Evolutionary conservation across 2,888 invertebrate genomes (phyloP), one percentile per base, ranked within the genome.

Genomic region (Allacma fusca): DNA sequence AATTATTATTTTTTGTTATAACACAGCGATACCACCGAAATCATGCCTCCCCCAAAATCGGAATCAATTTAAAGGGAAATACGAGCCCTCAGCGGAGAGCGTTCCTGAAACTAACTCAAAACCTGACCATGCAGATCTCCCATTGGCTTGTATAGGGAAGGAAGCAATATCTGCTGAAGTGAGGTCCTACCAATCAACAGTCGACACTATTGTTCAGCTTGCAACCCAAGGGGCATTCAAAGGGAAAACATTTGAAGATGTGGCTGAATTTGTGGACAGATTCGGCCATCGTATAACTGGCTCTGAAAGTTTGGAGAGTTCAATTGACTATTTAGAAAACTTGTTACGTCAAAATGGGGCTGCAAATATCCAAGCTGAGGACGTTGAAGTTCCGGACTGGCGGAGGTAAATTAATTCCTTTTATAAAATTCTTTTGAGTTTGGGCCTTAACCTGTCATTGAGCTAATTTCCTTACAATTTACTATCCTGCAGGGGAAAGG

Each of bases 351-450:
- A 85, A 26, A 86, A 87, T 79, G 87, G 87, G 16, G 85, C 92
- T 67, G 90, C 91, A 72, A 91, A 92, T 84, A 92, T 94, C 5
- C 90, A 91, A 81, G 92, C 92, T 0, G 94, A 95, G 88, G 86
- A 89, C 28, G 91, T 91, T 0, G 84, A 84, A 64, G 88, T 91
- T 16, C 90, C 90, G 0, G 88, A 87, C 83, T 91, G 91, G 91
- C 86, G 89, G 65, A 89, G 90, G 90, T 89, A 50, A 50, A 19
- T 50, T 50, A 50, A 12, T 50, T 2, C 16, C 16, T 50, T 50
- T 19, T 9, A 5, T n/a, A 50, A 34, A 34, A 50, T 9, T 4
- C 4, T 13, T 50, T 19, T 19, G n/a, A n/a, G n/a, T n/a, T n/a
- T n/a, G n/a, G n/a, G n/a, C n/a, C n/a, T n/a, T n/a, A n/a, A n/a